A percentile compares a stretch with the other conserved stretches of the same genome.
phyloP scores from a whole-genome alignment of 2,888 invertebrate species.

The Drosophila fungiperda region DNA sequence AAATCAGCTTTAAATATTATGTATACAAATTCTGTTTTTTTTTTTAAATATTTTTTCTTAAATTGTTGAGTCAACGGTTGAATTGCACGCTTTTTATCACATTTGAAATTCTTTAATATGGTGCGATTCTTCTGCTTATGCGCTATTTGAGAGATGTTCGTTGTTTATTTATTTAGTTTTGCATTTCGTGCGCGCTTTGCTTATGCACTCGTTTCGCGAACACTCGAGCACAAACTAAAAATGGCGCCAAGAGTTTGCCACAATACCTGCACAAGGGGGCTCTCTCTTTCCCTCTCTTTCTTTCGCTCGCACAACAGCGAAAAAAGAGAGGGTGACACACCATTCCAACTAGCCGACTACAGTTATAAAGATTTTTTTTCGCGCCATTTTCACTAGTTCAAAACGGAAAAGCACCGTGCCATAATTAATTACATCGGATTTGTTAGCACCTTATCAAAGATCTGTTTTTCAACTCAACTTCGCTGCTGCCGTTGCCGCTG shows the following conservation, averaged over 20 bases:
- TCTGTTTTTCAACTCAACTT: conserved; percentile 21
- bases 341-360: conserved; percentile 47
- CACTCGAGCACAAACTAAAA: conserved; percentile 76
- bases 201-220: conserved; percentile 67
- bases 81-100: neutral
- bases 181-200: conserved; percentile 68
- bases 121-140: conserved; percentile 7
- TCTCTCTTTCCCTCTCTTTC: neutral
- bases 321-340: conserved; percentile 23
- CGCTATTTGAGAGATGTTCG: neutral
- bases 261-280: conserved; percentile 35
- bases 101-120: conserved; percentile 4
- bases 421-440: conserved; percentile 30
- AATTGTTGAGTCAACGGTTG: neutral
- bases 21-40: neutral
- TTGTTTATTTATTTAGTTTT: conserved; percentile 21
- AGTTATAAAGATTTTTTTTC: conserved; percentile 60
- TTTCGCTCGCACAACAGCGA: neutral
- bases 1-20: neutral
- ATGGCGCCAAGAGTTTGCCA: conserved; percentile 79
- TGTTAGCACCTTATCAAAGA: conserved; percentile 23
- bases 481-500: neutral
- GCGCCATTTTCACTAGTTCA: conserved; percentile 54
- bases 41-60: neutral
- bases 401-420: conserved; percentile 7